Conservation (phyloP, 92 coral and sea anemone species). For the Porites rus region DNA sequence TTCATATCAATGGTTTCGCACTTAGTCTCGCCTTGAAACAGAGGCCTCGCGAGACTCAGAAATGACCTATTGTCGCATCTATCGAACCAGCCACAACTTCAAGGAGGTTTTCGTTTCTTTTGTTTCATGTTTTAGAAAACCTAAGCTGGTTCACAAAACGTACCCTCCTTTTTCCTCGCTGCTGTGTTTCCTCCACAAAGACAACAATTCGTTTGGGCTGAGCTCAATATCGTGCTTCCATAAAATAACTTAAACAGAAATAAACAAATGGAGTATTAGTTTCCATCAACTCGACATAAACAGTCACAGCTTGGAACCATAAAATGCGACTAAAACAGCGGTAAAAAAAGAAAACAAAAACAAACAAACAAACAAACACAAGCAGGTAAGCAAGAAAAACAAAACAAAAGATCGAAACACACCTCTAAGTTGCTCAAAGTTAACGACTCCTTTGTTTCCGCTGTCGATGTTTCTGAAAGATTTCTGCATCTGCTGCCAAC, state of each 20-base stretch:
- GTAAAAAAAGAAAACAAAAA: too few relatives aligned
- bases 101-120: too few relatives aligned
- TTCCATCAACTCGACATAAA: too few relatives aligned
- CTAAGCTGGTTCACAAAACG: background rate
- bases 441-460: slow-evolving; percentile 74
- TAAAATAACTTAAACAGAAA: slow-evolving; percentile 65
- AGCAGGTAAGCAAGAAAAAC: background rate
- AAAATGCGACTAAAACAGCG: background rate
- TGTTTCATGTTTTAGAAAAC: too few relatives aligned
- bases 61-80: too few relatives aligned
- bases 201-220: slow-evolving; percentile 76
- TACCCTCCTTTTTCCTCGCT: slow-evolving; percentile 84
- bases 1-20: too few relatives aligned
- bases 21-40: too few relatives aligned
- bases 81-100: too few relatives aligned
- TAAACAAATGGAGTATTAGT: background rate
- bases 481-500: slow-evolving; percentile 92
- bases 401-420: background rate
- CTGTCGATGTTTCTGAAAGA: slow-evolving; percentile 82
- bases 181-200: slow-evolving; percentile 89
- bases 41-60: too few relatives aligned
- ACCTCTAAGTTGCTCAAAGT: slow-evolving; percentile 86
- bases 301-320: too few relatives aligned
- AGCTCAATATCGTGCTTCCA: slow-evolving; percentile 75
- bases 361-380: too few relatives aligned